A percentile compares a stretch with the other conserved stretches of the same genome.
These are phyloP conservation scores for Nycticebus coucang DNA, from an alignment of 2,113 vertebrate genomes.

Conservation along the genomic window DNA sequence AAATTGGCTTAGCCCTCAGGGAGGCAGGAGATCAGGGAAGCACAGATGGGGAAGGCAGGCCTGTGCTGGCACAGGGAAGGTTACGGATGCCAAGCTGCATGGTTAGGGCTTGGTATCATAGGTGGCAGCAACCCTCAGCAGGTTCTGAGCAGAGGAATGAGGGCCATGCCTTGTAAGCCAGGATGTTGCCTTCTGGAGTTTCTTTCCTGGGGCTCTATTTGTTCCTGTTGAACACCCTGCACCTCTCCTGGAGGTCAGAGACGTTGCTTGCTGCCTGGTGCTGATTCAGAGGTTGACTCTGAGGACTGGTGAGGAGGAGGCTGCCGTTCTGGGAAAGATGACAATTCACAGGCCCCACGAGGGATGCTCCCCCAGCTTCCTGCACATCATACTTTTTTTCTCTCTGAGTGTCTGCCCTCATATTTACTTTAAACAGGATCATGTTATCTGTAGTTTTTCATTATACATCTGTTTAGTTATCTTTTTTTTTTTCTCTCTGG, in stretches of 20 bases:
- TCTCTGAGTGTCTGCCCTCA: not conserved
- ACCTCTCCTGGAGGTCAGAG: not conserved
- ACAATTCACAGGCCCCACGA: not conserved
- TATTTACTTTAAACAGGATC: conserved; percentile 22
- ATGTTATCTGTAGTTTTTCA: conserved; percentile 41
- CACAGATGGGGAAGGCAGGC: not conserved
- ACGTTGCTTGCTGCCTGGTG: not conserved
- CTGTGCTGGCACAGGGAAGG: not conserved
- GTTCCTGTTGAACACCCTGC: not conserved
- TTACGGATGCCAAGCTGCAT: not conserved
- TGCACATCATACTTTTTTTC: fast-evolving
- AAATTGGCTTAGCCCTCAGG: no score
- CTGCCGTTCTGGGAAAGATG: not conserved
- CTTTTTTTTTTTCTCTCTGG: not conserved
- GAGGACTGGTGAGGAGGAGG: not conserved
- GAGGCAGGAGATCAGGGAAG: not conserved
- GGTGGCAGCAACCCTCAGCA: not conserved
- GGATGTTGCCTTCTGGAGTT: not conserved
- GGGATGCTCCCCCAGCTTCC: not conserved
- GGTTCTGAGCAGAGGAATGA: not conserved
- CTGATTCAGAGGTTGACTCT: not conserved
- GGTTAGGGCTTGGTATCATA: not conserved
- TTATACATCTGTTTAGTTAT: conserved; percentile 21
- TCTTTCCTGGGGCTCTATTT: not conserved
- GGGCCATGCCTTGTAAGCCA: no score